Percentiles rank a stretch among this genome's conserved stretches.
These are phyloP conservation scores for Paelopatides confundens DNA, from an alignment of 53 echinoderm and acorn worm genomes.

Conservation along the genomic window DNA sequence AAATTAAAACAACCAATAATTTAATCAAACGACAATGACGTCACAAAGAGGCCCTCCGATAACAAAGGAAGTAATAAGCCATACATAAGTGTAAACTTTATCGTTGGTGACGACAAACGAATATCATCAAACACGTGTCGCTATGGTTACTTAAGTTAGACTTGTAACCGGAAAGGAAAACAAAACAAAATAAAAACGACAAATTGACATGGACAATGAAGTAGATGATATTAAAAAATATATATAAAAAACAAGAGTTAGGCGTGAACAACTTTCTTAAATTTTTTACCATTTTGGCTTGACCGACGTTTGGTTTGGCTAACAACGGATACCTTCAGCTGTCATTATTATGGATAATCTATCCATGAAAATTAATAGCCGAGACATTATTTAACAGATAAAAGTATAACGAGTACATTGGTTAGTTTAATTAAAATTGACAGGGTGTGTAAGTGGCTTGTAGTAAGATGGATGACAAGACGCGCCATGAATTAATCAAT, in stretches of 20 bases:
- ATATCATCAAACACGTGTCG: not conserved
- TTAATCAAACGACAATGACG: conserved; percentile 15
- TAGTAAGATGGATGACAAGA: not conserved
- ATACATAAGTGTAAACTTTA: not conserved
- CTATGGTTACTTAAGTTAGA: not conserved
- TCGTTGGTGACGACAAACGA: not conserved
- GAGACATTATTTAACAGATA: not conserved
- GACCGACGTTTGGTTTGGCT: not conserved
- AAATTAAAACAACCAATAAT: conserved; percentile 12
- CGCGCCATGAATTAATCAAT: no score
- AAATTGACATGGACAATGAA: not conserved
- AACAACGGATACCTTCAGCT: not conserved
- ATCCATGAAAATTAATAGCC: not conserved
- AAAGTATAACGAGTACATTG: not conserved
- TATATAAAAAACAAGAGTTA: not conserved
- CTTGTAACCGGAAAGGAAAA: not conserved
- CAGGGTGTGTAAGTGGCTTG: not conserved
- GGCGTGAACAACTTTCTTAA: not conserved
- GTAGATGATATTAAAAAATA: no score
- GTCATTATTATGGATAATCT: not conserved
- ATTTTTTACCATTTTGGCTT: not conserved
- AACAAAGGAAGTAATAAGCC: not conserved
- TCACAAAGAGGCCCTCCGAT: not conserved
- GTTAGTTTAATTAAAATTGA: not conserved
- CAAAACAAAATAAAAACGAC: not conserved